Base-by-base conservation (phyloP, 2,888 invertebrate genomes). In the Aricia artaxerxes region DNA sequence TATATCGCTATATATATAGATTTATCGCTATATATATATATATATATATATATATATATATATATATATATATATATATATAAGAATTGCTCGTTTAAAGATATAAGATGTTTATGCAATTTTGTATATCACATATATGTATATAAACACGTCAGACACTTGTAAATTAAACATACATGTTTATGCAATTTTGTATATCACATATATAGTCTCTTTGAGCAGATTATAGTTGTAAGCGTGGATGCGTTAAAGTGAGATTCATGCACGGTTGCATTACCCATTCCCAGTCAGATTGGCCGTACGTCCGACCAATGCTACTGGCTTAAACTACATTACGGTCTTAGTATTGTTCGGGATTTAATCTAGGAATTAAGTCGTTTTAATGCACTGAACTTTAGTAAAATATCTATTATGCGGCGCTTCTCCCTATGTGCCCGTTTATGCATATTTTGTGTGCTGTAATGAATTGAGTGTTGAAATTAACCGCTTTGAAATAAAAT, bases 231-330 rank as follows among this genome's bases (percentile, higher is more conserved):
- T 78, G 79, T 44, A 73, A 78, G 73, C 35, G 78, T 73, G 73
- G 72, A 76, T 79, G 72, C 69, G 78, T 78, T 76, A 78, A 81
- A 80, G 77, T 76, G 78, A 78, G 24, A 40, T 77, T 64, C 64
- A 69, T 79, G 57, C 83, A 85, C 83, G 77, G 83, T 79, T 83
- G 82, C 86, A 88, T 89, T 88, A 88, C 79, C 78, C 57, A 89
- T 88, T 88, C 88, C 82, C 80, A 87, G 84, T 88, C 88, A 84
- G 82, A 82, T 81, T 79, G 81, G 79, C 82, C 82, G 82, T 80
- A 75, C 80, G 78, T 81, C 79, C 81, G 80, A 79, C 79, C 77
- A 79, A 78, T 78, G 79, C 60, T 78, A 76, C 73, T 64, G 79
- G 80, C 79, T 80, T 78, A 79, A 77, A 80, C 75, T 72, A 79